Percentiles rank a stretch among this genome's conserved stretches.
Evolutionary conservation across 2,113 vertebrate genomes (phyloP).

Genomic region (Spilogale gracilis): DNA sequence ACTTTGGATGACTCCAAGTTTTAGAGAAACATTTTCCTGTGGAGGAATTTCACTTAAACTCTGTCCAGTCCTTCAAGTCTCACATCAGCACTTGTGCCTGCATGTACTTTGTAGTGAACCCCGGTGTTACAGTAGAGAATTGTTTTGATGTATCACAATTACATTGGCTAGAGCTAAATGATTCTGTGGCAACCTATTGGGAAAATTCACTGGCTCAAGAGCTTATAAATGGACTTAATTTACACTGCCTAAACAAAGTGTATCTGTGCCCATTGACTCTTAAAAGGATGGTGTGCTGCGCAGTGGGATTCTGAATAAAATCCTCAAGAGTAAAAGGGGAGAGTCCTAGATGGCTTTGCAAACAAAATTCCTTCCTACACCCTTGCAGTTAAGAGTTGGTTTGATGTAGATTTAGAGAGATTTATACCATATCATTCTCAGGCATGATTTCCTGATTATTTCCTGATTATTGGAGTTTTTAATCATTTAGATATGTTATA

Average conservation of each 20-base stretch:
- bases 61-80: conserved; percentile 70
- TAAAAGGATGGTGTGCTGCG: conserved; percentile 25
- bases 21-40: conserved; percentile 50
- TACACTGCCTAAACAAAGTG: conserved; percentile 57
- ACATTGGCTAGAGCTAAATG: conserved; percentile 81
- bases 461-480: neutral
- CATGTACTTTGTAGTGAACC: conserved; percentile 70
- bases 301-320: conserved; percentile 26
- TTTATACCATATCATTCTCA: neutral
- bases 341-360: conserved; percentile 18
- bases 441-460: conserved; percentile 48
- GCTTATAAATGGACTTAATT: conserved; percentile 82
- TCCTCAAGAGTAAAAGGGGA: neutral
- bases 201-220: conserved; percentile 80
- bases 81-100: neutral
- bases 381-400: neutral
- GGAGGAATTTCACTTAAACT: conserved; percentile 70
- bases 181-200: conserved; percentile 79
- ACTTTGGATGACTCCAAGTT: conserved; percentile 73
- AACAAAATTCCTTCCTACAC: conserved; percentile 16
- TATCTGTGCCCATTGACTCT: neutral
- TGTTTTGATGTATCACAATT: conserved; percentile 85
- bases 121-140: conserved; percentile 66
- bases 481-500: neutral
- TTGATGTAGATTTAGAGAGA: conserved; percentile 29